Evolutionary conservation across 1,140 invertebrate genomes (phyloP).

Genomic region (Camponotus floridanus): DNA sequence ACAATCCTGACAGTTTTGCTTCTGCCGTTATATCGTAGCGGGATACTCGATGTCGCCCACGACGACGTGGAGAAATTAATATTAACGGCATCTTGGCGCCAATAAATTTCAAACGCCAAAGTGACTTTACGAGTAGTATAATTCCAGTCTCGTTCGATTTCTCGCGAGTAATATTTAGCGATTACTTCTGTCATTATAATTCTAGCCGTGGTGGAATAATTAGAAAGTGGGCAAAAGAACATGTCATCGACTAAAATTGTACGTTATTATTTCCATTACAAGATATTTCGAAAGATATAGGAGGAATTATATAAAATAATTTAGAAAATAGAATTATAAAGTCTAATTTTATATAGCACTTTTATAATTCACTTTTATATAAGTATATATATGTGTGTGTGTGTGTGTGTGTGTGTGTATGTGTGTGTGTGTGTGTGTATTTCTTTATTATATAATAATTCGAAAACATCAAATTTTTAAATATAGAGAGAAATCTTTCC

Average conservation of each 20-base stretch:
- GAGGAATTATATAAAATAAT: constrained; percentile 5
- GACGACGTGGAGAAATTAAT: constrained; percentile 20
- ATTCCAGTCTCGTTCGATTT: constrained; percentile 9
- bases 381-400: not conserved
- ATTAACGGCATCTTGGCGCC: not conserved
- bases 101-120: constrained; percentile 22
- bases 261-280: not conserved
- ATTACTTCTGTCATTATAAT: not conserved
- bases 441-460: not conserved
- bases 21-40: not conserved
- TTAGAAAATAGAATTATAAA: not conserved
- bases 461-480: not conserved
- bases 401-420: not conserved
- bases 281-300: not conserved
- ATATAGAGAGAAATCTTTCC: not conserved
- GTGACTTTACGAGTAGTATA: not conserved
- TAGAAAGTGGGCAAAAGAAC: constrained; percentile 1
- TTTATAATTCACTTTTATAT: not conserved
- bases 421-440: not conserved
- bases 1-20: constrained; percentile 23
- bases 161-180: not conserved
- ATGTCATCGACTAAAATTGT: not conserved
- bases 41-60: constrained; percentile 10
- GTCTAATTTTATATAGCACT: not conserved
- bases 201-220: not conserved